phyloP scores from a whole-genome alignment of 2,888 invertebrate genomes.

The Anoncus sp. region DNA sequence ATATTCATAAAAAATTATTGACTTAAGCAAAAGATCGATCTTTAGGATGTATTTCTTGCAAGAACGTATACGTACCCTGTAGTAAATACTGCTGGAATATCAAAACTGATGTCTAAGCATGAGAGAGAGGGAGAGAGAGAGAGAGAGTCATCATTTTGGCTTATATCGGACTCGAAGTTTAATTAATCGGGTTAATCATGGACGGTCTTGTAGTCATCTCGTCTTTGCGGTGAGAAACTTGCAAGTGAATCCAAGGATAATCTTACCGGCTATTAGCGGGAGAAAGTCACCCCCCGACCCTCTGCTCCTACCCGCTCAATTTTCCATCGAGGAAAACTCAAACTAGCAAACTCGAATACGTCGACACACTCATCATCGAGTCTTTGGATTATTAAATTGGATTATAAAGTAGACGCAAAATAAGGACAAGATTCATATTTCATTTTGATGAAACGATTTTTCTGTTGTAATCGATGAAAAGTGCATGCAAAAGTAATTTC shows the following conservation, averaged over 20 bases:
- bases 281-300: too few relatives aligned
- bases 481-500: too few relatives aligned
- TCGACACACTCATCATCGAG: background rate
- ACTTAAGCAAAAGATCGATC: too few relatives aligned
- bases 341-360: background rate
- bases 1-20: constrained; percentile 20
- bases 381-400: background rate
- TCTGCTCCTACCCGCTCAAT: too few relatives aligned
- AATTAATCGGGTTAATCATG: constrained; percentile 45
- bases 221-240: constrained; percentile 10
- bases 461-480: too few relatives aligned
- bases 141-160: constrained; percentile 32
- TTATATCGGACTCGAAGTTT: constrained; percentile 30
- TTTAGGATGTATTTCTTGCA: too few relatives aligned
- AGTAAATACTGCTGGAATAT: constrained; percentile 1
- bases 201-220: constrained; percentile 11
- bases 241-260: constrained; percentile 32
- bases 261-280: too few relatives aligned
- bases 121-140: too few relatives aligned
- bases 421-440: background rate
- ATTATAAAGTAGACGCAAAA: too few relatives aligned
- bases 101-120: constrained; percentile 3
- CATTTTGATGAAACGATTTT: too few relatives aligned
- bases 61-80: background rate
- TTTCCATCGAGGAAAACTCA: constrained; percentile 4